Conservation (phyloP, 2,113 vertebrate species). For the Paedocypris sp. region DNA sequence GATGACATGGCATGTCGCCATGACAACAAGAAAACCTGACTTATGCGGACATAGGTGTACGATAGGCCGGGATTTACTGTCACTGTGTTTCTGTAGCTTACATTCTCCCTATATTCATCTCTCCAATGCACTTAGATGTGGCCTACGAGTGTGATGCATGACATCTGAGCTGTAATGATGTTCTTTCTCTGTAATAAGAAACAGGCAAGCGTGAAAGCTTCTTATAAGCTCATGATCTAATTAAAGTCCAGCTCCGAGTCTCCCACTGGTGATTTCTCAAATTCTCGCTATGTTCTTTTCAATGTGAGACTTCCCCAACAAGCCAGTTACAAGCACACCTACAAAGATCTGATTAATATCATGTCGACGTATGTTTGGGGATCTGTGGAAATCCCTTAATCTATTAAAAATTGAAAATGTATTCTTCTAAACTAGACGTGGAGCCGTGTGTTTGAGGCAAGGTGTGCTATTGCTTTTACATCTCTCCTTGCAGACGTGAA, state of each 20-base stretch:
- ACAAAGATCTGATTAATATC: too few relatives aligned
- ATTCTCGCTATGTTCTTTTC: neutral
- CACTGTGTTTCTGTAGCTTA: neutral
- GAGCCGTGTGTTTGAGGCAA: too few relatives aligned
- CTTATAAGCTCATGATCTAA: neutral
- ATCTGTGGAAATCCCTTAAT: neutral
- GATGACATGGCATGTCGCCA: conserved; percentile 36
- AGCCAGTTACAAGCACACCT: too few relatives aligned
- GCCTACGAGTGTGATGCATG: conserved; percentile 8
- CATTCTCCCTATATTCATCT: neutral
- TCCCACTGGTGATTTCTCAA: neutral
- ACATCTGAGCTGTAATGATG: conserved; percentile 6
- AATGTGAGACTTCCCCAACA: neutral
- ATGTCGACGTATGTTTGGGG: too few relatives aligned
- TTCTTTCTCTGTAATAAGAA: neutral
- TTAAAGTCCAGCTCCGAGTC: neutral
- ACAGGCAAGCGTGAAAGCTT: neutral
- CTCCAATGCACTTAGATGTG: neutral
- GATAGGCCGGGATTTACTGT: neutral
- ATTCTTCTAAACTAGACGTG: neutral
- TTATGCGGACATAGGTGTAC: neutral
- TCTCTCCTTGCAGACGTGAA: too few relatives aligned
- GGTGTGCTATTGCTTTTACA: too few relatives aligned
- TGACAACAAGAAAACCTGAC: conserved; percentile 34
- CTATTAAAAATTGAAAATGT: neutral